Percentiles rank a stretch among this genome's conserved stretches.
These are phyloP conservation scores for Neosilurus mollespiculum DNA, from an alignment of 2,797 vertebrate genomes.

Conservation along the genomic window DNA sequence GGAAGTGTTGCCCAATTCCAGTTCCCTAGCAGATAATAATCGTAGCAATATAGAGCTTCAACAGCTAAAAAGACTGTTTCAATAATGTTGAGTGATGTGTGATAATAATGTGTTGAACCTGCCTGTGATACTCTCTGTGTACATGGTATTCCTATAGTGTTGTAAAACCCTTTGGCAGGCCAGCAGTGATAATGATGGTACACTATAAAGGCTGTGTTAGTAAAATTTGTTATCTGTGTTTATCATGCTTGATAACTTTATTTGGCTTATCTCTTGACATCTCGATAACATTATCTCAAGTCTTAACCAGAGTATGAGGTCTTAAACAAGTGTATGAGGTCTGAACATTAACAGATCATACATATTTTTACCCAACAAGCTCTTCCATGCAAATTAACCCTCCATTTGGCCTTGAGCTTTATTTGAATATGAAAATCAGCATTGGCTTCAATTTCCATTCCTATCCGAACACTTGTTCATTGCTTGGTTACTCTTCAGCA, in stretches of 20 bases:
- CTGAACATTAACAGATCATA: not conserved
- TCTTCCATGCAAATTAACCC: not conserved
- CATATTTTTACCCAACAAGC: not conserved
- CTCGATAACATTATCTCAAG: not conserved
- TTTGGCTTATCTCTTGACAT: not conserved
- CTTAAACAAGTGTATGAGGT: not conserved
- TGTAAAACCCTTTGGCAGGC: not conserved
- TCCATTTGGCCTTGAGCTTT: not conserved
- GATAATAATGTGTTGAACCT: not conserved
- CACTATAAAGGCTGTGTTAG: not conserved
- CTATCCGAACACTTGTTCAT: not conserved
- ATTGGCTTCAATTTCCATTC: slow-evolving; percentile 9
- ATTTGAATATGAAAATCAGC: slow-evolving; percentile 43
- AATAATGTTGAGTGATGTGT: not conserved
- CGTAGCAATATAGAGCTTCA: not conserved
- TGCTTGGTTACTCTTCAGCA: not conserved
- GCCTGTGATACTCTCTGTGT: no score
- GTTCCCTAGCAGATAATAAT: not conserved
- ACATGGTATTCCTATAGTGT: not conserved
- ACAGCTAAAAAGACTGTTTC: not conserved
- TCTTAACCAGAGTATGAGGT: not conserved
- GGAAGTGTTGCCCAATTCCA: not conserved
- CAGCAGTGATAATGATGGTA: not conserved
- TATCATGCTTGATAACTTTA: not conserved
- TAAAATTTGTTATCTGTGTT: not conserved